phyloP scores from a whole-genome alignment of 1,140 invertebrate species.

The Ooceraea biroi region DNA sequence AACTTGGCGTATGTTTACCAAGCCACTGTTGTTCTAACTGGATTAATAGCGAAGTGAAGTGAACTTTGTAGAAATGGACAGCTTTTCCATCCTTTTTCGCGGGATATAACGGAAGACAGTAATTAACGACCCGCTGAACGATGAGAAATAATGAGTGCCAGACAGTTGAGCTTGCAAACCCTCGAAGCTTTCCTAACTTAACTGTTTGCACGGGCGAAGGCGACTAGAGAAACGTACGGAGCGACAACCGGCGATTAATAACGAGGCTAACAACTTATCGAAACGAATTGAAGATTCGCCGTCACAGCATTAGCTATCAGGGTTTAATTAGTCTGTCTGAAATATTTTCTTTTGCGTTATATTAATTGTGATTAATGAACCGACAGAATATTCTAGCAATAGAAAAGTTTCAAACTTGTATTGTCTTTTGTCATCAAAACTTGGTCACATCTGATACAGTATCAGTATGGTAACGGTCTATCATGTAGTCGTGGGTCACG shows the following conservation, averaged over 20 bases:
- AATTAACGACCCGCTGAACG: slow-evolving; percentile 72
- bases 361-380: slow-evolving; percentile 42
- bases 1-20: slow-evolving; percentile 76
- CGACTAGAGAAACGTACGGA: slow-evolving; percentile 52
- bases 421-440: neutral
- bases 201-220: slow-evolving; percentile 48
- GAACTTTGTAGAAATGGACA: slow-evolving; percentile 70
- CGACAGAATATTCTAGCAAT: slow-evolving; percentile 5
- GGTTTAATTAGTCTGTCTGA: slow-evolving; percentile 43
- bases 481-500: neutral
- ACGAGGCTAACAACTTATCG: slow-evolving; percentile 56
- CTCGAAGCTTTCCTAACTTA: slow-evolving; percentile 56
- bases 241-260: slow-evolving; percentile 58
- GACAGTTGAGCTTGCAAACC: slow-evolving; percentile 54
- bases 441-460: neutral
- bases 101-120: slow-evolving; percentile 68
- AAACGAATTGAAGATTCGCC: slow-evolving; percentile 57
- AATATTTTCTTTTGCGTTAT: slow-evolving; percentile 37
- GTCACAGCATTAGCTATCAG: slow-evolving; percentile 56
- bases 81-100: slow-evolving; percentile 40
- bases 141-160: slow-evolving; percentile 71
- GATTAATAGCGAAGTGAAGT: slow-evolving; percentile 79
- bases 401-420: neutral
- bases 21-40: slow-evolving; percentile 72
- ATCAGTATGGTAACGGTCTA: neutral